Evolutionary conservation across 1,140 invertebrate genomes (phyloP).

Genomic region (Aradophagus sp.): DNA sequence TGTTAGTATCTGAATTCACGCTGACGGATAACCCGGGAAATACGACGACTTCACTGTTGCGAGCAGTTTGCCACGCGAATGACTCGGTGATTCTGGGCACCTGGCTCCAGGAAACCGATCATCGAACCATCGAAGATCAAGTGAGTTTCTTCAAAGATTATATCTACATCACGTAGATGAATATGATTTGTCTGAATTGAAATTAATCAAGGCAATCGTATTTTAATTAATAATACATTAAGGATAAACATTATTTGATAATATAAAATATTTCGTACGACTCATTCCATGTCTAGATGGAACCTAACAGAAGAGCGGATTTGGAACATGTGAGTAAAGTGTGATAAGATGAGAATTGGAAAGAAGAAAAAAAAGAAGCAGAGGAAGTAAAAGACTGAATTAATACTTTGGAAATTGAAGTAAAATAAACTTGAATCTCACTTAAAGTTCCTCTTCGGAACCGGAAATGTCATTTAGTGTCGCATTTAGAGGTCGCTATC

Average conservation of each 20-base stretch:
- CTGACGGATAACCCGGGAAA: conserved; percentile 95
- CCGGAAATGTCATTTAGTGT: too few species aligned
- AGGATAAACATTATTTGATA: conserved; percentile 6
- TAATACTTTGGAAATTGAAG: too few species aligned
- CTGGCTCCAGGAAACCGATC: conserved; percentile 95
- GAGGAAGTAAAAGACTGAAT: too few species aligned
- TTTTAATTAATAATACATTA: too few species aligned
- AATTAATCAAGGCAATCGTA: too few species aligned
- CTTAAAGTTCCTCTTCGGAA: too few species aligned
- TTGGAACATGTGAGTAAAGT: conserved; percentile 82
- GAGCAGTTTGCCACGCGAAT: conserved; percentile 91
- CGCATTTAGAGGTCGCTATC: too few species aligned
- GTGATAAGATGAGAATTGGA: conserved; percentile 2
- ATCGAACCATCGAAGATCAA: conserved; percentile 98
- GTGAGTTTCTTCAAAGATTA: conserved; percentile 74
- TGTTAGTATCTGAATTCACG: conserved; percentile 98
- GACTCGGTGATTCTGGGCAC: conserved; percentile 91
- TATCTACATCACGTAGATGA: neutral
- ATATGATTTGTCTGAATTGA: too few species aligned
- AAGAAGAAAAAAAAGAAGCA: too few species aligned
- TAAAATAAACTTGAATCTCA: too few species aligned
- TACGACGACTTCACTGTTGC: conserved; percentile 92
- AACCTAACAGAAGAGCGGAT: conserved; percentile 82
- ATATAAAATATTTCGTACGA: conserved; percentile 25
- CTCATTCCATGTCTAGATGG: conserved; percentile 79